Evolutionary conservation across 2,797 vertebrate genomes (phyloP), one percentile per base, ranked within the genome.

Genomic region (Schizopygopsis malacanthus): DNA sequence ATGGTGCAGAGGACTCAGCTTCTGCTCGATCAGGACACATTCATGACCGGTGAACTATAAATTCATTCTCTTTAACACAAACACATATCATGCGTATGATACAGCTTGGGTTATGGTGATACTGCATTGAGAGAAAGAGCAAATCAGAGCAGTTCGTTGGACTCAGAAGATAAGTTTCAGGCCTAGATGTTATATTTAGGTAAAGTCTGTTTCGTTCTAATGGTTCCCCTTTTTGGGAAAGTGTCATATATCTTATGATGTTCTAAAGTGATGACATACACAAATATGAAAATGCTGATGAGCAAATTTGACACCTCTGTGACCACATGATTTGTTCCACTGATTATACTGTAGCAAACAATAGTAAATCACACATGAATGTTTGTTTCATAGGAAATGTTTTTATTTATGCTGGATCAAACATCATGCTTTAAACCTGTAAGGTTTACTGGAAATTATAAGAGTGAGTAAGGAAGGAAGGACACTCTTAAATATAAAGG

Each of bases 251-350:
- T 28, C 81, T 63, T 33, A 52, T 87, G 41, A 71, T 80, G 22
- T 54, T 87, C 8, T 59, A 22, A 39, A 56, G 15, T 15, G 28
- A 33, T 47, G 56, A 77, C 43, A 83, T 37, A 73, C 25, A 28
- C 25, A 28, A 12, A 67, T 15, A 73, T 9, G 22, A 78, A 71
- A 61, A 20, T 83, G 85, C 75, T 87, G 85, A 83, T 20, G 16
- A 4, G 67, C 50, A 9, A 6, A 22, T 72, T 73, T 7, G 7
- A 45, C 41, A 39, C 22, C 16, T 67, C 43, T 52, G 1, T 7
- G 15, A 18, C 3, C 13, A 12, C 71, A 56, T 56, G 50, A 71
- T 56, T n/a, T 20, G 22, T 18, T 72, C 5, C 70, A 72, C 12
- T n/a, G 41, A 69, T 39, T 69, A 4, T 1, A 69, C 10, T 41